These are phyloP conservation scores for Melanotaenia boesemani DNA, from an alignment of 2,797 vertebrate genomes.

Conservation along the genomic window DNA sequence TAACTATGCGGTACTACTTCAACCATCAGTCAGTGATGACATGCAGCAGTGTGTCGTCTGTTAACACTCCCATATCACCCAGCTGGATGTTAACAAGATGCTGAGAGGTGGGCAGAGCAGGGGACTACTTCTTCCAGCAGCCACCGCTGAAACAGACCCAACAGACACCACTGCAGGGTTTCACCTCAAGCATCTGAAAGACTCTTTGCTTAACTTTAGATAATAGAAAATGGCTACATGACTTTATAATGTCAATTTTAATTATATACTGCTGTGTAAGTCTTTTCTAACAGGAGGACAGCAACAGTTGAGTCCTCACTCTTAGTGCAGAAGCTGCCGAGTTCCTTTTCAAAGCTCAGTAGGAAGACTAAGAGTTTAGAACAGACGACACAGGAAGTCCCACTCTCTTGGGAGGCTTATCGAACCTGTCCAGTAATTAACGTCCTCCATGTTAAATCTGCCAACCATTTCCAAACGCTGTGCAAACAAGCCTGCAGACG, in stretches of 20 bases:
- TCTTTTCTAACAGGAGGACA: too few relatives aligned
- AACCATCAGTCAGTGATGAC: conserved; percentile 3
- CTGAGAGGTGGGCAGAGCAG: conserved; percentile 27
- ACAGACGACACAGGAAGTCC: conserved; percentile 48
- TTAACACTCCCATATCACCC: conserved; percentile 53
- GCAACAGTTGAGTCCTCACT: conserved; percentile 9
- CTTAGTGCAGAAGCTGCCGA: background rate
- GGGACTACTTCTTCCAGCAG: background rate
- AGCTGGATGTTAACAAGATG: conserved; percentile 66
- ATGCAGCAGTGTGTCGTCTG: conserved; percentile 16
- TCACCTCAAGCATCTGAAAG: too few relatives aligned
- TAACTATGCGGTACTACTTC: background rate
- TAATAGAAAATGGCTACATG: too few relatives aligned
- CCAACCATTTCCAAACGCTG: conserved; percentile 76
- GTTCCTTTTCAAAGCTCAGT: conserved; percentile 49
- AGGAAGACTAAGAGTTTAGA: conserved; percentile 45
- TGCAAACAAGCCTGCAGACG: conserved; percentile 73
- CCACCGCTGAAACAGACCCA: too few relatives aligned
- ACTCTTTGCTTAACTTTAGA: too few relatives aligned
- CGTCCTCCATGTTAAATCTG: conserved; percentile 61
- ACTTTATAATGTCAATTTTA: too few relatives aligned
- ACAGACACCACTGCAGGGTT: too few relatives aligned
- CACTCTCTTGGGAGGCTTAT: conserved; percentile 29
- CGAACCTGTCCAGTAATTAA: conserved; percentile 81
- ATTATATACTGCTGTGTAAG: too few relatives aligned